Conservation (phyloP, 1,140 invertebrate species). For the Drosophila santomea region DNA sequence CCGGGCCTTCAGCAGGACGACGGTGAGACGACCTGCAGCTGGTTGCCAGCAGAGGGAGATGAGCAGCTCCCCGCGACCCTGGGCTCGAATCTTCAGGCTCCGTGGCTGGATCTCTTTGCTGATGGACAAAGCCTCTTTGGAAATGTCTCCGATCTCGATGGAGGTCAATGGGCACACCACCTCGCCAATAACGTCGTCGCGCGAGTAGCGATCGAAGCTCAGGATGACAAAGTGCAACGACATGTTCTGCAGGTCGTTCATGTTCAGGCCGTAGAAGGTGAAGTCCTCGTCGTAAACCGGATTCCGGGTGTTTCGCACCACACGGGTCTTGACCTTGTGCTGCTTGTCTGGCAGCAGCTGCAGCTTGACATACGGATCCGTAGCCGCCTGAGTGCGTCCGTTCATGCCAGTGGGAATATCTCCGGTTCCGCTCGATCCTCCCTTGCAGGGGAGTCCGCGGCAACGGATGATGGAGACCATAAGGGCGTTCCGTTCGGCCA, state of each 20-base stretch:
- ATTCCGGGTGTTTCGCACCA: conserved; percentile 95
- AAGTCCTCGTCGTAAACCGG: conserved; percentile 98
- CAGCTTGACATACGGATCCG: conserved; percentile 97
- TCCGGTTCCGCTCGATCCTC: conserved; percentile 85
- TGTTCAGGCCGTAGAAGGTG: conserved; percentile 96
- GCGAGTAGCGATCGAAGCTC: conserved; percentile 98
- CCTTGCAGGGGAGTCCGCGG: conserved; percentile 91
- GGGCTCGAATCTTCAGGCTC: conserved; percentile 94
- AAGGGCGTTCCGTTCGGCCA: conserved; percentile 94
- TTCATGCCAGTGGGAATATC: conserved; percentile 82
- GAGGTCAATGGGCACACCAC: conserved; percentile 94
- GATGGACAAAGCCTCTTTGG: conserved; percentile 91
- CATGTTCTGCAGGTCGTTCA: conserved; percentile 92
- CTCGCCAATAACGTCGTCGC: conserved; percentile 98
- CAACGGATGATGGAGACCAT: conserved; percentile 96
- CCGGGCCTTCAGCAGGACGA: conserved; percentile 96
- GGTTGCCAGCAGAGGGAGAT: conserved; percentile 98
- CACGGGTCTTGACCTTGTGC: conserved; percentile 97
- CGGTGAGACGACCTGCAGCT: conserved; percentile 93
- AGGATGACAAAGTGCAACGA: conserved; percentile 97
- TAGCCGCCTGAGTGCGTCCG: conserved; percentile 85
- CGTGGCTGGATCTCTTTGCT: conserved; percentile 94
- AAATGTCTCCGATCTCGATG: conserved; percentile 91
- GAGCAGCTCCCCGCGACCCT: conserved; percentile 95
- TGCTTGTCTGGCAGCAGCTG: conserved; percentile 97